phyloP scores from a whole-genome alignment of 1,140 invertebrate species.

The Lepidostoma basale region DNA sequence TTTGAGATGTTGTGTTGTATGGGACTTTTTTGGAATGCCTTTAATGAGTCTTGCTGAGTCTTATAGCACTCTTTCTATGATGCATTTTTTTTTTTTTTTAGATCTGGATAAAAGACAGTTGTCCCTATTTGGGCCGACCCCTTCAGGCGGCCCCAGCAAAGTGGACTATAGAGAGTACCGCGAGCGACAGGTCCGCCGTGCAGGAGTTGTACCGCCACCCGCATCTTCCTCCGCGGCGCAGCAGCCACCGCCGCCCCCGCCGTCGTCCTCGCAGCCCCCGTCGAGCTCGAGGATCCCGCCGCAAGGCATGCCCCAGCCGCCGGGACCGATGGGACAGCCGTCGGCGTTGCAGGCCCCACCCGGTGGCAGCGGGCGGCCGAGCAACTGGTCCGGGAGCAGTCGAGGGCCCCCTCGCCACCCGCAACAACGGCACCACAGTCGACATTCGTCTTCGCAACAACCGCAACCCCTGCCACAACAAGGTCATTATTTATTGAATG shows the following conservation, averaged over 20 bases:
- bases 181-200: slow-evolving; percentile 49
- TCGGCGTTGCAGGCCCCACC: neutral
- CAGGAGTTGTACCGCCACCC: neutral
- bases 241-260: neutral
- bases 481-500: too few relatives aligned
- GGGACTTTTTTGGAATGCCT: too few relatives aligned
- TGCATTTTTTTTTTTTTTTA: slow-evolving; percentile 10
- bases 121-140: slow-evolving; percentile 32
- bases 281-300: neutral
- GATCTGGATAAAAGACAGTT: slow-evolving; percentile 38
- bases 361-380: slow-evolving; percentile 28
- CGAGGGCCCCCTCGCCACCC: too few relatives aligned
- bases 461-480: neutral
- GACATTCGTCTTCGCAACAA: neutral
- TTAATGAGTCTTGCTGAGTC: too few relatives aligned
- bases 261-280: neutral
- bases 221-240: neutral
- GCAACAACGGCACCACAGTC: neutral
- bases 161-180: slow-evolving; percentile 58
- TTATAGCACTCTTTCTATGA: too few relatives aligned
- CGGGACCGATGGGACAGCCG: neutral
- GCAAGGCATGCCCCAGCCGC: neutral
- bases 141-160: slow-evolving; percentile 45
- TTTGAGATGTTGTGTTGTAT: too few relatives aligned
- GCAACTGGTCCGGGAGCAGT: neutral